Conservation (phyloP, 2,888 invertebrate genomes). For the Microctonus hyperodae region DNA sequence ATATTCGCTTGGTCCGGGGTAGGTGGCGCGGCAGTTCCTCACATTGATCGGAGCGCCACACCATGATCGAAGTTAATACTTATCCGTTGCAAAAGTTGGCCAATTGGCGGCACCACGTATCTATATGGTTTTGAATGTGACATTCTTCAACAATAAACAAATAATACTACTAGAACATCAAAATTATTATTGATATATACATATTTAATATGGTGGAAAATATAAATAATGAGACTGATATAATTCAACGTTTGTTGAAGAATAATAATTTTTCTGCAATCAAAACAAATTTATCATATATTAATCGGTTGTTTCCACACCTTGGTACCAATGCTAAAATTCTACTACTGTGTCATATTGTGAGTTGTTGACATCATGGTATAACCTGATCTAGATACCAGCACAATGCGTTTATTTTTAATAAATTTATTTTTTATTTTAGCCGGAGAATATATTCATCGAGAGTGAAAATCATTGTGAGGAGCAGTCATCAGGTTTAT, state of each 20-base stretch:
- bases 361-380: slow-evolving; percentile 1
- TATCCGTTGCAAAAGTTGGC: no score
- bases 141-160: no score
- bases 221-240: no score
- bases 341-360: slow-evolving; percentile 32
- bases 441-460: background rate
- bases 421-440: background rate
- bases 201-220: no score
- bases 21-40: no score
- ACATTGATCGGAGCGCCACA: no score
- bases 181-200: no score
- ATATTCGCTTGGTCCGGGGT: no score
- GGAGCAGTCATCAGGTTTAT: slow-evolving; percentile 1
- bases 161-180: no score
- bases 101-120: no score
- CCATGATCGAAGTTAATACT: no score
- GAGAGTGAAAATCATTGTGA: background rate
- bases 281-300: slow-evolving; percentile 39
- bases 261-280: slow-evolving; percentile 25
- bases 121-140: no score
- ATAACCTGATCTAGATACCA: background rate
- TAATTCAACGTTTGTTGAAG: slow-evolving; percentile 22
- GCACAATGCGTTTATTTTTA: background rate
- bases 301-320: slow-evolving; percentile 43
- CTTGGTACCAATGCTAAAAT: slow-evolving; percentile 26